phyloP scores from a whole-genome alignment of 2,888 invertebrate species.

The Brachypalpus laphriformis region DNA sequence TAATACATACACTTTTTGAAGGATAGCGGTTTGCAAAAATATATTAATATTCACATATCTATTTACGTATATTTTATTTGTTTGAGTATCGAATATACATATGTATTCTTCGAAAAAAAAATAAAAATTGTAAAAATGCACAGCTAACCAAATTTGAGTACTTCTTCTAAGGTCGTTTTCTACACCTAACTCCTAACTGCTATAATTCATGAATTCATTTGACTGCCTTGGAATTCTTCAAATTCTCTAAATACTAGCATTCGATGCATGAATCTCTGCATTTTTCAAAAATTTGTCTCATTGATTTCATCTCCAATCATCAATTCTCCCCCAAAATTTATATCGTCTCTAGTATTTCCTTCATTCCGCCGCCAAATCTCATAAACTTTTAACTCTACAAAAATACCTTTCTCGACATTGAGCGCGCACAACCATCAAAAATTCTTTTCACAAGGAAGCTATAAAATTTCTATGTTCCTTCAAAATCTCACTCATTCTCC shows the following conservation, averaged over 20 bases:
- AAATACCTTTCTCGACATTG: slow-evolving; percentile 34
- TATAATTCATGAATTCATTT: neutral
- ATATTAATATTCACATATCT: too few relatives aligned
- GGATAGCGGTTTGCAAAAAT: too few relatives aligned
- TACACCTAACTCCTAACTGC: neutral
- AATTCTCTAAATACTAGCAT: slow-evolving; percentile 7
- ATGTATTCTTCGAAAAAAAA: too few relatives aligned
- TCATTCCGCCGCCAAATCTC: slow-evolving; percentile 8
- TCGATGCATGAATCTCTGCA: neutral
- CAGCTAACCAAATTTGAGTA: too few relatives aligned
- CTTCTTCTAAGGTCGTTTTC: too few relatives aligned
- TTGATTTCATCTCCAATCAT: slow-evolving; percentile 54
- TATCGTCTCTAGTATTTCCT: slow-evolving; percentile 29
- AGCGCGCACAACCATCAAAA: slow-evolving; percentile 48
- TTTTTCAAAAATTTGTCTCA: slow-evolving; percentile 13
- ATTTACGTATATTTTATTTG: too few relatives aligned
- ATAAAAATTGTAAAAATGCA: too few relatives aligned
- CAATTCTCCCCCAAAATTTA: slow-evolving; percentile 49
- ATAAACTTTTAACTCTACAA: slow-evolving; percentile 39
- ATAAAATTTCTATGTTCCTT: slow-evolving; percentile 5
- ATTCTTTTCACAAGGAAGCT: slow-evolving; percentile 30
- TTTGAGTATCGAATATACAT: too few relatives aligned
- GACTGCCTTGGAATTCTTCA: neutral
- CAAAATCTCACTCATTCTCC: slow-evolving; percentile 26
- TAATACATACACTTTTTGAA: too few relatives aligned